Base-by-base conservation (phyloP, 2,888 invertebrate species). In the Platycheirus rosarum region DNA sequence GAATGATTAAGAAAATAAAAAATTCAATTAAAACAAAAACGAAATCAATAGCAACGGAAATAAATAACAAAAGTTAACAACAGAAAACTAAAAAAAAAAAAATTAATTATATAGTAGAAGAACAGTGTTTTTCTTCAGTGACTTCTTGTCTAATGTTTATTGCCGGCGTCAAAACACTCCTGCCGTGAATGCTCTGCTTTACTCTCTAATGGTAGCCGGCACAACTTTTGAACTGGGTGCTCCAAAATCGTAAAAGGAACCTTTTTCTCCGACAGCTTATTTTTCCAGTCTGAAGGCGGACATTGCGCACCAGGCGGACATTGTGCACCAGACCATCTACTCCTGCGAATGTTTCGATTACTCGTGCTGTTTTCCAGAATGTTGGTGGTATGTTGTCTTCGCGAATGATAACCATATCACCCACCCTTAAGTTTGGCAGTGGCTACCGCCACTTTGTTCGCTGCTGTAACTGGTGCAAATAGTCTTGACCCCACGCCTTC, bases 391-490 rank as follows among this genome's bases (percentile, higher is more conserved):
- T 37, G 20, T 55, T 18, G 3, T 55, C 40, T 6, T 55, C 40
- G 1, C 6, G 8, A 5, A 57, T 14, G 3, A 42, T 8, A 2
- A 42, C 57, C 11, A 42, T 13, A 23, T 57, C 55, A n/a, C 40
- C 23, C 2, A 40, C n/a, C 3, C 23, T 40, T 13, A 57, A 2
- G 23, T 40, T 57, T 14, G 18, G 2, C 9, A 20, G 40, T 13
- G 7, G 2, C 13, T 40, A 4, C 11, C 14, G 13, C 57, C 40
- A 57, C 9, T 57, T 40, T n/a, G 13, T n/a, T 1, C 57, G 40
- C 14, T 57, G 42, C 14, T 42, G 26, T 7, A 60, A n/a, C 5
- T 60, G 16, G 11, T 60, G 23, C 1, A 60, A 16, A 16, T 60
- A 40, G 23, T 37, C 23, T 9, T 14, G 11, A 1, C 7, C 2